These are phyloP conservation scores for Ditylenchus dipsaci DNA, from an alignment of 1,140 invertebrate species.

Conservation along the genomic window DNA sequence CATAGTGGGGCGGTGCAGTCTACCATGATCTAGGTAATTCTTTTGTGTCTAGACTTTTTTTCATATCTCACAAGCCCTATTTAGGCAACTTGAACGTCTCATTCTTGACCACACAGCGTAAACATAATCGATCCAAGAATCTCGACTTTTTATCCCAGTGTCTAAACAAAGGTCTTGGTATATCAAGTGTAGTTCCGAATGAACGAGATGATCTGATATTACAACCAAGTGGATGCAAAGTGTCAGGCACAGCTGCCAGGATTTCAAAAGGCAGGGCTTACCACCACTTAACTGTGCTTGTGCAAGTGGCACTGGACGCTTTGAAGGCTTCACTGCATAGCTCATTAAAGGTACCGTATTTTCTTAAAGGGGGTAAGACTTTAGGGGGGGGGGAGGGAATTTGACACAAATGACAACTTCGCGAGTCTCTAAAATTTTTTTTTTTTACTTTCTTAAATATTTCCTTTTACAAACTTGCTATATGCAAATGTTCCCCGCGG, in stretches of 20 bases:
- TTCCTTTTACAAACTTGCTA: too few species aligned
- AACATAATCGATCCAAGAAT: conserved; percentile 47
- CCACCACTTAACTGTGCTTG: conserved; percentile 53
- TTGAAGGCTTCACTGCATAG: conserved; percentile 42
- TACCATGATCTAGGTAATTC: conserved; percentile 85
- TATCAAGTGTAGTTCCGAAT: conserved; percentile 20
- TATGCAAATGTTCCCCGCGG: too few species aligned
- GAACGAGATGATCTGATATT: conserved; percentile 50
- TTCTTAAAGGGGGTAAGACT: too few species aligned
- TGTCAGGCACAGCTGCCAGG: conserved; percentile 55
- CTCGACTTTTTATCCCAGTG: conserved; percentile 37
- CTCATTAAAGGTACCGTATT: conserved; percentile 21
- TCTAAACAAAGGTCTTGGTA: conserved; percentile 40
- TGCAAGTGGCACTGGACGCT: conserved; percentile 37
- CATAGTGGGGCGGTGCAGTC: conserved; percentile 92
- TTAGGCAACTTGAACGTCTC: conserved; percentile 51
- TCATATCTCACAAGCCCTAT: background rate
- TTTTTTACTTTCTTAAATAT: too few species aligned
- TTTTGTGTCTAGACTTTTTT: background rate
- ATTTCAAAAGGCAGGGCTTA: conserved; percentile 49
- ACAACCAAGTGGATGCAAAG: conserved; percentile 43
- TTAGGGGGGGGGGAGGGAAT: too few species aligned
- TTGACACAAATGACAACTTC: background rate
- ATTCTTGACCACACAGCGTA: conserved; percentile 46
- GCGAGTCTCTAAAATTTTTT: background rate